phyloP scores from a whole-genome alignment of 2,888 invertebrate species.

The Orgyia antiqua region DNA sequence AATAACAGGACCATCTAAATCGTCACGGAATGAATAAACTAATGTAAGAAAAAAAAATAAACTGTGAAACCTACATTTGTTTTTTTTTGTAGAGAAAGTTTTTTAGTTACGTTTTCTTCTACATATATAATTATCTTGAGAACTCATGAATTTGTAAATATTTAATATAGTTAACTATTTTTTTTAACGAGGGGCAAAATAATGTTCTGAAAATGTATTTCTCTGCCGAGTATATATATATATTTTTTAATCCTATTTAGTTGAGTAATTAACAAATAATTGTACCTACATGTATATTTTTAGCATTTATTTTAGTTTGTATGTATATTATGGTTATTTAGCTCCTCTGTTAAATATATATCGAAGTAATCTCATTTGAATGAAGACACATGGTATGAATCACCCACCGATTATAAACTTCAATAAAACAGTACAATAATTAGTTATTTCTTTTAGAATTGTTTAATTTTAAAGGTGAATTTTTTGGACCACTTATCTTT shows the following conservation, averaged over 20 bases:
- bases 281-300: constrained; percentile 46
- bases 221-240: no score
- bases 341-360: constrained; percentile 25
- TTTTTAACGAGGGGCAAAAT: constrained; percentile 20
- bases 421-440: constrained; percentile 33
- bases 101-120: no score
- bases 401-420: constrained; percentile 42
- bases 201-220: constrained; percentile 28
- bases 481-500: no score
- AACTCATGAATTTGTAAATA: no score
- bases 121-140: no score
- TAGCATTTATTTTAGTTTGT: constrained; percentile 48
- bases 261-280: constrained; percentile 23
- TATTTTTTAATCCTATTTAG: constrained; percentile 34
- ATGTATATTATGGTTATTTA: constrained; percentile 49
- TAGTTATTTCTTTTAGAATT: constrained; percentile 1
- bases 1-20: no score
- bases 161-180: no score
- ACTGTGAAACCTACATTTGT: no score
- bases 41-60: no score
- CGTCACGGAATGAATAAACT: no score
- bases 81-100: no score
- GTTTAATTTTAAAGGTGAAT: no score
- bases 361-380: constrained; percentile 39
- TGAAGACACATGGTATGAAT: constrained; percentile 33